phyloP scores from a whole-genome alignment of 2,113 vertebrate species.

The Lycaon pictus region DNA sequence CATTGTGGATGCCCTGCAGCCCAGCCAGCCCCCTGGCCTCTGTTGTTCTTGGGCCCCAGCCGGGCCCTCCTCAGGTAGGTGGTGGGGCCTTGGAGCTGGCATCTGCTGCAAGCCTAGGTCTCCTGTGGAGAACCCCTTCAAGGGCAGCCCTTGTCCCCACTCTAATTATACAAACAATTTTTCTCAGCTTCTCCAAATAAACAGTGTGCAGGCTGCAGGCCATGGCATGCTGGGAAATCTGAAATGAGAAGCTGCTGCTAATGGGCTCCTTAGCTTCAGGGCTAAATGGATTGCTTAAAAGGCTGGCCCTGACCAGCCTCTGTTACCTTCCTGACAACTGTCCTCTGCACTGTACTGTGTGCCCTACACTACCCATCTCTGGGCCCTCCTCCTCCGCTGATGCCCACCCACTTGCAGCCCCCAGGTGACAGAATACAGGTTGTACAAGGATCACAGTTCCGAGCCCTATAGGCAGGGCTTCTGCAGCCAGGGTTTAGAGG shows the following conservation, averaged over 20 bases:
- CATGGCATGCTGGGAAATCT: conserved; percentile 85
- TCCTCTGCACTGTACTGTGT: not conserved
- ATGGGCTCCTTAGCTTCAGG: conserved; percentile 88
- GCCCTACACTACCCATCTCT: not conserved
- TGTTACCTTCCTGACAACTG: conserved; percentile 19
- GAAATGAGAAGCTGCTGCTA: conserved; percentile 85
- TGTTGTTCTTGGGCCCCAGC: conserved; percentile 78
- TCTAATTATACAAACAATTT: conserved; percentile 89
- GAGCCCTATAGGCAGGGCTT: not conserved
- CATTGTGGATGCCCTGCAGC: not conserved
- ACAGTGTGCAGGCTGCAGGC: conserved; percentile 84
- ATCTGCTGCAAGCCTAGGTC: conserved; percentile 74
- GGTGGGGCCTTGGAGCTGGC: conserved; percentile 48
- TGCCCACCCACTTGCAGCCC: not conserved
- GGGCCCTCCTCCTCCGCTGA: not conserved
- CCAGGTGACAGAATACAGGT: not conserved
- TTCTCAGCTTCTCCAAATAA: conserved; percentile 89
- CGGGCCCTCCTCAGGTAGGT: not conserved
- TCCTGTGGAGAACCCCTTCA: conserved; percentile 85
- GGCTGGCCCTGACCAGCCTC: conserved; percentile 18
- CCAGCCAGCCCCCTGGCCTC: not conserved
- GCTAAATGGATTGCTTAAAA: conserved; percentile 87
- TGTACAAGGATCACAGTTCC: conserved; percentile 14
- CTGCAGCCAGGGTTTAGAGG: conserved; percentile 28
- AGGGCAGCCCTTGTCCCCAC: conserved; percentile 85